Base-by-base conservation (phyloP, 2,113 vertebrate genomes). In the Triplophysa dalaica region DNA sequence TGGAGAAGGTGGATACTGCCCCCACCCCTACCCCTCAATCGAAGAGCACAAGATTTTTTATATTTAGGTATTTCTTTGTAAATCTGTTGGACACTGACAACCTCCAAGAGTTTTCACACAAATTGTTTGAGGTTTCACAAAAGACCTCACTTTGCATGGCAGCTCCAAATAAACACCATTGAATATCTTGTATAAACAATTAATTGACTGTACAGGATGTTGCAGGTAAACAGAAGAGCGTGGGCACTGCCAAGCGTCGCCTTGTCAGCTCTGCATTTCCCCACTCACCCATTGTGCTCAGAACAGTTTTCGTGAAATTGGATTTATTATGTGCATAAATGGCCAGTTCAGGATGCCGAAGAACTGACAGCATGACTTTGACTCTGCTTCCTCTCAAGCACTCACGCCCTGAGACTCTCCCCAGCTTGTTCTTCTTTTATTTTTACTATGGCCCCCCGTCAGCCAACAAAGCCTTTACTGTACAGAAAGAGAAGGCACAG, bases 11-110 rank as follows among this genome's bases (percentile, higher is more conserved):
- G 56, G 54, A 13, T 70, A 65, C 70, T 50, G 19, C 80, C 33
- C 50, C 75, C 82, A 66, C 82, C 85, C 83, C 82, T 76, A 72
- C 78, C 83, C 86, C 80, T 89, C 85, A 67, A 83, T 87, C 84
- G 86, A 90, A 87, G 85, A 93, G 92, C 91, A 92, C 92, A 93
- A 93, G 84, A 85, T 88, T 89, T 90, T 87, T 68, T 63, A 63
- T n/a, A 54, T 54, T 86, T 77, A 87, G 11, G 88, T 88, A 74
- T 86, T 86, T 87, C 86, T 89, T 84, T 65, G 83, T 86, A 85
- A 16, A 78, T 56, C 63, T 76, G 67, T 90, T 88, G 90, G 82
- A 89, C 88, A 88, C 52, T 82, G 72, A 83, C 77, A 74, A 87
- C 89, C 87, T 90, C 89, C 91, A 88, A 84, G 86, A 82, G 76